phyloP scores from a whole-genome alignment of 2,888 invertebrate genomes.

The Choristoneura rosaceana region DNA sequence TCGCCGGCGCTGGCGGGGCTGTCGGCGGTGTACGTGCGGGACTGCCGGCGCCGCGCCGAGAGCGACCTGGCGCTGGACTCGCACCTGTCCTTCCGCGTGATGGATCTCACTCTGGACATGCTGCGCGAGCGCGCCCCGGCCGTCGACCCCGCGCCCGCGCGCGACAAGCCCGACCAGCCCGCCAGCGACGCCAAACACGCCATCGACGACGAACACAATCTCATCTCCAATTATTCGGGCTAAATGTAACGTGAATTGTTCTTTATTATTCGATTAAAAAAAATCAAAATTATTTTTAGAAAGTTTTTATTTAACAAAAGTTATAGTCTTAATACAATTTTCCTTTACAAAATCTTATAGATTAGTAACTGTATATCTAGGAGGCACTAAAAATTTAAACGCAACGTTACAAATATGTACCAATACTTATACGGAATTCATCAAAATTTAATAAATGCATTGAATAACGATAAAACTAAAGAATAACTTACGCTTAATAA shows the following conservation, averaged over 20 bases:
- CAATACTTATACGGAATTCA: slow-evolving; percentile 37
- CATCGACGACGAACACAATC: slow-evolving; percentile 17
- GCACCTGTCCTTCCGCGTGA: slow-evolving; percentile 68
- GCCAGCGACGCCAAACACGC: slow-evolving; percentile 10
- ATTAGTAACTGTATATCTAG: slow-evolving; percentile 21
- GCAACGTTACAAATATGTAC: slow-evolving; percentile 21
- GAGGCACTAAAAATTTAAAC: slow-evolving; percentile 29
- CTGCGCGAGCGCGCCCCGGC: slow-evolving; percentile 54
- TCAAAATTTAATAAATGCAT: slow-evolving; percentile 37
- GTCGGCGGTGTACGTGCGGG: slow-evolving; percentile 95
- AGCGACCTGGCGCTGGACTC: slow-evolving; percentile 70
- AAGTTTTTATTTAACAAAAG: slow-evolving; percentile 33
- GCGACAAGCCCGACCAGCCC: background rate
- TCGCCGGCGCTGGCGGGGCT: slow-evolving; percentile 91
- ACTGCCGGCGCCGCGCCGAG: slow-evolving; percentile 89
- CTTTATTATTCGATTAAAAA: slow-evolving; percentile 18
- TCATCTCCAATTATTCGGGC: slow-evolving; percentile 31
- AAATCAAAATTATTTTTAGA: background rate
- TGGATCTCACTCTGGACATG: slow-evolving; percentile 63
- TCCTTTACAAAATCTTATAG: slow-evolving; percentile 23
- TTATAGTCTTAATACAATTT: slow-evolving; percentile 25
- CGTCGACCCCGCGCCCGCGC: slow-evolving; percentile 41
- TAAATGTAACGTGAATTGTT: background rate
- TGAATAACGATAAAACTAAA: slow-evolving; percentile 9
- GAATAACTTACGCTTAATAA: background rate